Percentiles rank a stretch among this genome's conserved stretches.
These are phyloP conservation scores for Hiodon tergisus DNA, from an alignment of 2,113 vertebrate genomes.

Conservation along the genomic window DNA sequence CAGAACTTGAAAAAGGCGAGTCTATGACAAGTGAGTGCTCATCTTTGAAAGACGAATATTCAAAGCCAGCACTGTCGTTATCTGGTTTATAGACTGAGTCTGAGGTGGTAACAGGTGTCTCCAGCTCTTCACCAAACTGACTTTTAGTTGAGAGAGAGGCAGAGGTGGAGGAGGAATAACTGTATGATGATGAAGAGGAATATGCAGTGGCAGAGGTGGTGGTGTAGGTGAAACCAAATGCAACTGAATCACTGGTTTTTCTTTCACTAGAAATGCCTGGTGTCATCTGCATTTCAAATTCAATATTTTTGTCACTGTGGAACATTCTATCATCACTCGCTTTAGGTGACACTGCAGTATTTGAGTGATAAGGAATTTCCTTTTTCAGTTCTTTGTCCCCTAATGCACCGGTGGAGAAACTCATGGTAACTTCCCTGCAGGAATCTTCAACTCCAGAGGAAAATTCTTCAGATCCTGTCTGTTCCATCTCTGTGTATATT, in stretches of 20 bases:
- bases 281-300: conserved; percentile 49
- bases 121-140: conserved; percentile 66
- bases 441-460: conserved; percentile 50
- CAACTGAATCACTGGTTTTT: conserved; percentile 56
- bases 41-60: conserved; percentile 72
- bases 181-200: conserved; percentile 69
- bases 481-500: conserved; percentile 35
- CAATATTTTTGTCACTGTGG: conserved; percentile 43
- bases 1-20: conserved; percentile 52
- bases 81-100: conserved; percentile 47
- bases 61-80: conserved; percentile 44
- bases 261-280: conserved; percentile 50
- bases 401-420: conserved; percentile 35
- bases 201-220: conserved; percentile 56
- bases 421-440: conserved; percentile 41
- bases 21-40: conserved; percentile 62
- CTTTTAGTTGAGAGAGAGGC: conserved; percentile 69
- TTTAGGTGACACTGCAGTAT: conserved; percentile 31
- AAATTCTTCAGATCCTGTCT: conserved; percentile 40
- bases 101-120: conserved; percentile 56
- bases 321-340: conserved; percentile 46
- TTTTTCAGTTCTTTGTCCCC: conserved; percentile 39
- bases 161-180: conserved; percentile 69
- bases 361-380: conserved; percentile 28
- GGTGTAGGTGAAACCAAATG: conserved; percentile 66